A percentile compares a stretch with the other conserved stretches of the same genome.
phyloP scores from a whole-genome alignment of 2,797 vertebrate species.

The Siniperca scherzeri region DNA sequence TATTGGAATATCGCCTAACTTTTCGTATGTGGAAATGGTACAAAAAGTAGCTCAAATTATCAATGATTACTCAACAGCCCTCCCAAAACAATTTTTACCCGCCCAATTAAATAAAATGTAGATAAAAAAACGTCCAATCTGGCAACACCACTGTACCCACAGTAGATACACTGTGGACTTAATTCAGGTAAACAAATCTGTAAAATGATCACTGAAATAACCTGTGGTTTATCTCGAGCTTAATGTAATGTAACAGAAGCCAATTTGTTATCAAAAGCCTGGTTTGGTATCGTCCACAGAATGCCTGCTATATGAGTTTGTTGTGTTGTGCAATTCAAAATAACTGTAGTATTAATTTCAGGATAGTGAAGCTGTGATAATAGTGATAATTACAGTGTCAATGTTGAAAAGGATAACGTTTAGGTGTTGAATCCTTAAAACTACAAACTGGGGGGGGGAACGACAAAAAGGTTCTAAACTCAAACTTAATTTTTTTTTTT shows the following conservation, averaged over 20 bases:
- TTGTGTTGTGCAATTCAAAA: not conserved
- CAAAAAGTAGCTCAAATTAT: not conserved
- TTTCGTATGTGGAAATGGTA: not conserved
- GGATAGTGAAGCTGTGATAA: not conserved
- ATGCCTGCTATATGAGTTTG: not conserved
- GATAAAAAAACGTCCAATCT: not conserved
- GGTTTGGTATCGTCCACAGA: not conserved
- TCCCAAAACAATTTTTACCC: too few relatives aligned
- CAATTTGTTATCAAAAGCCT: too few relatives aligned
- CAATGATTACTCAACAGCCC: too few relatives aligned
- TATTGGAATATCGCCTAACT: too few relatives aligned
- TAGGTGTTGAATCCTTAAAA: not conserved
- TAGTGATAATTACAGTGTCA: not conserved
- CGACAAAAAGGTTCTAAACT: not conserved
- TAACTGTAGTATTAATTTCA: not conserved
- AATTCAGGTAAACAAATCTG: not conserved
- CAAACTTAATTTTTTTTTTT: not conserved
- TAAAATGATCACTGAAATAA: not conserved
- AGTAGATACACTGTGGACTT: not conserved
- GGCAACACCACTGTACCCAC: not conserved
- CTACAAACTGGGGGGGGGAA: not conserved
- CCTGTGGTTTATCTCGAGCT: not conserved
- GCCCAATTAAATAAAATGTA: not conserved
- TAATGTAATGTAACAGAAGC: not conserved
- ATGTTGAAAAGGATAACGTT: not conserved